These are phyloP conservation scores for Drosophila phalerata DNA, from an alignment of 2,888 invertebrate species.

Conservation along the genomic window DNA sequence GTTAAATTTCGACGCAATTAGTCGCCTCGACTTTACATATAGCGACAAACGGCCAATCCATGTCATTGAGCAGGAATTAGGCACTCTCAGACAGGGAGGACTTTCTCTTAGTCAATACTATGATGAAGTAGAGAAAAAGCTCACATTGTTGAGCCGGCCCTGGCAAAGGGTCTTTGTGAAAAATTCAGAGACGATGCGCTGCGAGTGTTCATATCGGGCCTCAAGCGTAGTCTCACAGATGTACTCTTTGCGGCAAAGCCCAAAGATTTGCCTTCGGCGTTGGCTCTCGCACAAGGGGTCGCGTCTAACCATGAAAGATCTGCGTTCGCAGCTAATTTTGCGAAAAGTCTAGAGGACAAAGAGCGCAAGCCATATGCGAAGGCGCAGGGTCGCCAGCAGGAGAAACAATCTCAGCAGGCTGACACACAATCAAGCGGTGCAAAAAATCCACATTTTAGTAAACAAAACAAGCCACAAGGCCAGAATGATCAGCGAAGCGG, in stretches of 20 bases:
- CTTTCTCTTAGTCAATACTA: too few species aligned
- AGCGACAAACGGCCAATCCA: background rate
- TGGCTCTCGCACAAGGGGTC: slow-evolving; percentile 1
- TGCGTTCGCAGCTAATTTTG: too few species aligned
- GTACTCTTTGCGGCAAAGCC: slow-evolving; percentile 4
- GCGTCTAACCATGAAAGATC: too few species aligned
- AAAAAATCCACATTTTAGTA: background rate
- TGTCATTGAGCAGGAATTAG: background rate
- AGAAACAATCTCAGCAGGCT: background rate
- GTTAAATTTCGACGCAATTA: background rate
- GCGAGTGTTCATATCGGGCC: slow-evolving; percentile 3
- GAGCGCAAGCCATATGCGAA: background rate
- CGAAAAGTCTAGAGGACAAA: background rate
- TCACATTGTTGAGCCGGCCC: background rate
- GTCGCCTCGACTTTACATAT: background rate
- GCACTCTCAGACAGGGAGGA: too few species aligned
- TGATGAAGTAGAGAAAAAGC: too few species aligned
- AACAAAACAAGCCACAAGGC: background rate
- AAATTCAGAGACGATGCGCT: slow-evolving; percentile 7
- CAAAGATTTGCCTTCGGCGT: background rate
- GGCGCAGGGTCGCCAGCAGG: background rate
- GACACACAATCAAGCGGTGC: background rate
- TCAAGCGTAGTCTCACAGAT: slow-evolving; percentile 1
- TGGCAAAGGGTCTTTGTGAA: background rate
- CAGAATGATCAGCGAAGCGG: too few species aligned